Evolutionary conservation across 2,888 invertebrate species (phyloP).

Genomic region (Drosophila putrida): DNA sequence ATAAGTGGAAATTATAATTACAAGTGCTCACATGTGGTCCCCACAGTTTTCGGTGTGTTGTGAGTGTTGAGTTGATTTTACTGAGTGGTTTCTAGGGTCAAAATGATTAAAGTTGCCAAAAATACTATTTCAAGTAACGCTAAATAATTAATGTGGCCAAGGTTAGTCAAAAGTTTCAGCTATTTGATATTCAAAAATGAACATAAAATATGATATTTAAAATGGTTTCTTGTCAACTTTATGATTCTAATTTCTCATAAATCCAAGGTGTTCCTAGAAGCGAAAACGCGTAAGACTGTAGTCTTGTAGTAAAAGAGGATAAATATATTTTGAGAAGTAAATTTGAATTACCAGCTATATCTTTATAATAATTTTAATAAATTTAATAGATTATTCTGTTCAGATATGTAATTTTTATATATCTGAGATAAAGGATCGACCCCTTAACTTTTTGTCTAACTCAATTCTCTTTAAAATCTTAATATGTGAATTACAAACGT

Average conservation of each 20-base stretch:
- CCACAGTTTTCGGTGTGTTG: slow-evolving; percentile 22
- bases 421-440: too few species aligned
- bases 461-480: too few species aligned
- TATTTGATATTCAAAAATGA: slow-evolving; percentile 63
- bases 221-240: slow-evolving; percentile 10
- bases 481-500: too few species aligned
- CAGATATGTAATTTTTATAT: too few species aligned
- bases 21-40: slow-evolving; percentile 70
- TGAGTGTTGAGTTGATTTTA: slow-evolving; percentile 4
- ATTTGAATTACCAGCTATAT: too few species aligned
- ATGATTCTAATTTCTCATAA: not conserved
- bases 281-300: not conserved
- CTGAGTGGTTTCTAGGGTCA: slow-evolving; percentile 40
- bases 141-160: slow-evolving; percentile 67
- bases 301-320: not conserved
- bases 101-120: slow-evolving; percentile 55
- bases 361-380: too few species aligned
- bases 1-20: slow-evolving; percentile 77
- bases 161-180: slow-evolving; percentile 67
- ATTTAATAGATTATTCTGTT: too few species aligned
- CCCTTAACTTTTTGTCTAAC: too few species aligned
- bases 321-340: not conserved
- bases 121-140: slow-evolving; percentile 46
- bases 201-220: slow-evolving; percentile 46
- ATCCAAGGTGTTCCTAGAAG: not conserved